These are phyloP conservation scores for Adoxophyes honmai DNA, from an alignment of 1,140 invertebrate species.

Conservation along the genomic window DNA sequence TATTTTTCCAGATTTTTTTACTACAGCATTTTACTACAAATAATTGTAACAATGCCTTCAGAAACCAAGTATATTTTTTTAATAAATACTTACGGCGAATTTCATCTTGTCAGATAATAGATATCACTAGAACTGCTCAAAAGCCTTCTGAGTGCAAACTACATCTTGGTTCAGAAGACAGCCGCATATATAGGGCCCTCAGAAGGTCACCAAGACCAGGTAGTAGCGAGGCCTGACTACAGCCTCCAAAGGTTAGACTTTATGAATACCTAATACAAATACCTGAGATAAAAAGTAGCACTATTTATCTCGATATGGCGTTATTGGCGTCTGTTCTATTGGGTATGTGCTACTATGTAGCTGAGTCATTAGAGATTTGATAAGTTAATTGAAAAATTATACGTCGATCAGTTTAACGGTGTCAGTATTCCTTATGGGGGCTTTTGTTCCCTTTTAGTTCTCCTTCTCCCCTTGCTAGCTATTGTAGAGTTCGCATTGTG, in stretches of 20 bases:
- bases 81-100: slow-evolving; percentile 63
- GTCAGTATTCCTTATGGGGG: too few species aligned
- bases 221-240: slow-evolving; percentile 34
- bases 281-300: slow-evolving; percentile 33
- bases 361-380: too few species aligned
- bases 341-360: too few species aligned
- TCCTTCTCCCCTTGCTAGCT: too few species aligned
- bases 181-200: slow-evolving; percentile 49
- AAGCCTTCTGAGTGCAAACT: slow-evolving; percentile 68
- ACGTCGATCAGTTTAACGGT: too few species aligned
- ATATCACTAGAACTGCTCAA: slow-evolving; percentile 66
- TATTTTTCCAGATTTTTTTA: too few species aligned
- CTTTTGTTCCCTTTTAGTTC: too few species aligned
- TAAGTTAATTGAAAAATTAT: too few species aligned
- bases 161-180: slow-evolving; percentile 46
- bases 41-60: too few species aligned
- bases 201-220: slow-evolving; percentile 53
- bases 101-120: slow-evolving; percentile 56
- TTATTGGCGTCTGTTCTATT: neutral
- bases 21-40: too few species aligned
- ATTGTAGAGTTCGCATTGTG: too few species aligned
- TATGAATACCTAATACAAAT: slow-evolving; percentile 59
- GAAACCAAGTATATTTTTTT: too few species aligned
- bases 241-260: slow-evolving; percentile 52
- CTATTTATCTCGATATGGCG: slow-evolving; percentile 37